Base-by-base conservation (phyloP, 2,797 vertebrate genomes). In the Anabacerthia variegaticeps region DNA sequence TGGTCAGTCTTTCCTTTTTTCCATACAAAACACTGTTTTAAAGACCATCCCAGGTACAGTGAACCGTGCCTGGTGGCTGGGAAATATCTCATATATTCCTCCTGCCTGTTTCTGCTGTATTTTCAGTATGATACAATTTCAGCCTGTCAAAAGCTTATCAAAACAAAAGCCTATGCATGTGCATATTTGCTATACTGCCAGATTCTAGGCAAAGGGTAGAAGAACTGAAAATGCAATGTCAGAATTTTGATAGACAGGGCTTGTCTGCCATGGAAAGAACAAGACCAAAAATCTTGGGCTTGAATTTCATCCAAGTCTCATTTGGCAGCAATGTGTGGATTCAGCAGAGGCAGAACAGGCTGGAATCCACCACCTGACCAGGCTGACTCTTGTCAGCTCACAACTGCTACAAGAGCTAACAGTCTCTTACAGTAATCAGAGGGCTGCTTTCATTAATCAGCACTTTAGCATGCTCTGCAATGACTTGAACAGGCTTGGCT, bases 191-290 rank as follows among this genome's bases (percentile, higher is more conserved):
- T 80, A 59, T 17, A 63, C 85, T 48, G 91, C 39, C 78, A 84
- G 44, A 81, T 71, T 76, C 81, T 56, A 69, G 54, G 56, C 32
- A 84, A 63, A 86, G 36, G 54, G 54, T 71, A 43, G 61, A 77
- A 84, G 48, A 89, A 83, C 56, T 68, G 72, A 90, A 87, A 85
- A 95, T 39, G 37, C 55, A 39, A 8, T 20, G 74, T 44, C 41
- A 94, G 76, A 76, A 92, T 78, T 93, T 80, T 72, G 81, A 80
- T 48, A 85, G 84, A 95, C 36, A 88, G n/a, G 73, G 46, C 8
- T 82, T 49, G 41, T 65, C 44, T 80, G 79, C 65, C 55, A 37
- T 54, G 43, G 56, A 82, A 82, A 76, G 44, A 65, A 52, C 0
- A 0, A 75, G 36, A 65, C 36, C 65, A 77, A 89, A 93, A 89